phyloP scores from a whole-genome alignment of 2,888 invertebrate species.

The Deilephila porcellus region DNA sequence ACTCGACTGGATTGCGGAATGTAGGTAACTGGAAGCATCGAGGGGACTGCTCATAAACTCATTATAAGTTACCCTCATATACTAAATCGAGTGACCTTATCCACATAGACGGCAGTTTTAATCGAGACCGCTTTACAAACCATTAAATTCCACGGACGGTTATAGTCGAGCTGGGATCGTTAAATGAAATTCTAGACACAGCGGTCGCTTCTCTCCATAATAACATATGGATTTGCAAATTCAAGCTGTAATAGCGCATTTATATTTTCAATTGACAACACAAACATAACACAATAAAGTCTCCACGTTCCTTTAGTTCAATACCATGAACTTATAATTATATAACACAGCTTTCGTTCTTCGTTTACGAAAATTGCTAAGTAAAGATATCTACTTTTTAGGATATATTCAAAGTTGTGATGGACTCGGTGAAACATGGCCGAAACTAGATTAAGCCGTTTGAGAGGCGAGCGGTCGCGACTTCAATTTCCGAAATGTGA shows the following conservation, averaged over 20 bases:
- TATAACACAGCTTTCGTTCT: constrained; percentile 1
- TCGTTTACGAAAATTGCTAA: constrained; percentile 5
- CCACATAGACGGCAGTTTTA: constrained; percentile 78
- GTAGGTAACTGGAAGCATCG: constrained; percentile 50
- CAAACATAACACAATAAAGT: background rate
- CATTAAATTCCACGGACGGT: constrained; percentile 77
- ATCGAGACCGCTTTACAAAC: constrained; percentile 78
- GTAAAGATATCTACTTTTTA: background rate
- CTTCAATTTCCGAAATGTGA: constrained; percentile 27
- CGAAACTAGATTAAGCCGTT: constrained; percentile 16
- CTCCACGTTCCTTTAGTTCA: constrained; percentile 1
- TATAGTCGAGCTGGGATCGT: constrained; percentile 78
- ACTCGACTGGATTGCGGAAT: constrained; percentile 35
- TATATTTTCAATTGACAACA: constrained; percentile 17
- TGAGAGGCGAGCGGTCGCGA: constrained; percentile 15
- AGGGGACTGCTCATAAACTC: constrained; percentile 74
- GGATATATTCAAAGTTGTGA: constrained; percentile 9
- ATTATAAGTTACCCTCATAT: constrained; percentile 78
- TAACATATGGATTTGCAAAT: constrained; percentile 56
- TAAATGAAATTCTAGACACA: constrained; percentile 74
- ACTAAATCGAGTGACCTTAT: constrained; percentile 73
- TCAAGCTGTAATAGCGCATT: constrained; percentile 35
- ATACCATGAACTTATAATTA: constrained; percentile 5
- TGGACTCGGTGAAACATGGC: constrained; percentile 12
- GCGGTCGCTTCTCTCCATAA: constrained; percentile 49